These are phyloP conservation scores for Poecilia picta DNA, from an alignment of 2,797 vertebrate species.

Conservation along the genomic window DNA sequence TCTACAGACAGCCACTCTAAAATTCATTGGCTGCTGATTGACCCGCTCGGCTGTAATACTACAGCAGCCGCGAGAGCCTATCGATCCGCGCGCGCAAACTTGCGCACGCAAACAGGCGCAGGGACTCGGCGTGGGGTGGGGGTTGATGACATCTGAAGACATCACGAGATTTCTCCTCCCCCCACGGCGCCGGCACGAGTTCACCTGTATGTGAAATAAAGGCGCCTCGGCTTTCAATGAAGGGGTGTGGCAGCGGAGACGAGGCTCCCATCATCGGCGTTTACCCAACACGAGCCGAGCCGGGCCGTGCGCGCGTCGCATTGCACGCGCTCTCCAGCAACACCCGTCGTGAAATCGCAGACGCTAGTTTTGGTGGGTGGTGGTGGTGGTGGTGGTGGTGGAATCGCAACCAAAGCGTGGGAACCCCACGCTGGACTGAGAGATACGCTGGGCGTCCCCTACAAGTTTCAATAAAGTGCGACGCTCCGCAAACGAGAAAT, in stretches of 20 bases:
- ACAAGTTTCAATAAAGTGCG: not conserved
- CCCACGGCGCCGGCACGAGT: slow-evolving; percentile 33
- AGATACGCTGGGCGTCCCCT: not conserved
- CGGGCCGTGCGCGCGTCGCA: slow-evolving; percentile 6
- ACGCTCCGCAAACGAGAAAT: not conserved
- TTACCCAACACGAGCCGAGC: not conserved
- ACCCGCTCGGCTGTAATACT: slow-evolving; percentile 18
- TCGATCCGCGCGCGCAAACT: slow-evolving; percentile 30
- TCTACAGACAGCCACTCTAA: slow-evolving; percentile 7
- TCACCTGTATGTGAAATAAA: not conserved
- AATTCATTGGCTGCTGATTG: slow-evolving; percentile 28
- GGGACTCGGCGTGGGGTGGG: not conserved
- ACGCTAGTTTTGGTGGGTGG: no score
- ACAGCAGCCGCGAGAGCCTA: slow-evolving; percentile 8
- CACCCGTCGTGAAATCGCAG: not conserved
- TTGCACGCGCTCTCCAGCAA: not conserved
- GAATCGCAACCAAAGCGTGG: not conserved
- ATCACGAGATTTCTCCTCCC: slow-evolving; percentile 15
- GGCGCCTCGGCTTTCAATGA: slow-evolving; percentile 24
- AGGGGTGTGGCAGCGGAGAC: slow-evolving; percentile 72
- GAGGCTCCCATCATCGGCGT: slow-evolving; percentile 21
- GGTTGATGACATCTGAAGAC: not conserved
- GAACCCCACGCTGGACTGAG: not conserved
- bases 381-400: no score
- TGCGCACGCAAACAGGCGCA: slow-evolving; percentile 15